A percentile compares a stretch with the other conserved stretches of the same genome.
phyloP scores from a whole-genome alignment of 92 coral and sea anemone species.

The Porites lobata region DNA sequence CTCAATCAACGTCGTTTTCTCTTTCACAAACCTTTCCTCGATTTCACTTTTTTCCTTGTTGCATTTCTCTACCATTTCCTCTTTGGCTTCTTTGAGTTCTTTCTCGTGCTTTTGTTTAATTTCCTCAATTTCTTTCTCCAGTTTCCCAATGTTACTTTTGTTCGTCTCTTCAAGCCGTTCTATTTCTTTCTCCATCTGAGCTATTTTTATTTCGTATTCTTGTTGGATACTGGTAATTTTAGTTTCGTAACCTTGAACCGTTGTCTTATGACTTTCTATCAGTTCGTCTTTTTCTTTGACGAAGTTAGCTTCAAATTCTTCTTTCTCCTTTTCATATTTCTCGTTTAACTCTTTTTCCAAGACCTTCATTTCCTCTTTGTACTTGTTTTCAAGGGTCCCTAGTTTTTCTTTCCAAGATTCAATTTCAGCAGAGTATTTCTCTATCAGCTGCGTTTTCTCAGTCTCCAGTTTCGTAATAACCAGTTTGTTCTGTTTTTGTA shows the following conservation, averaged over 20 bases:
- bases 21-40: conserved; percentile 42
- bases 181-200: conserved; percentile 66
- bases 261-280: conserved; percentile 46
- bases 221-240: conserved; percentile 55
- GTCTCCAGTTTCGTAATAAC: conserved; percentile 38
- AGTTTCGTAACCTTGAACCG: conserved; percentile 52
- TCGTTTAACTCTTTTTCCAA: conserved; percentile 64
- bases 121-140: conserved; percentile 50
- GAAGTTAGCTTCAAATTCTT: conserved; percentile 56
- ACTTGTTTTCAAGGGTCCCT: conserved; percentile 17
- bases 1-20: conserved; percentile 31
- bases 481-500: conserved; percentile 40
- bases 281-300: conserved; percentile 62
- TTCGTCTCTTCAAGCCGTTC: conserved; percentile 64
- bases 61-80: conserved; percentile 60
- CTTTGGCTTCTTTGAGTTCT: conserved; percentile 53
- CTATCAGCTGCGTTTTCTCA: conserved; percentile 39
- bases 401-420: conserved; percentile 47
- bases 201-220: conserved; percentile 59
- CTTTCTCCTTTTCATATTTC: conserved; percentile 67
- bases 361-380: conserved; percentile 48
- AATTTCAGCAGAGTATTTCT: conserved; percentile 46
- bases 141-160: conserved; percentile 49
- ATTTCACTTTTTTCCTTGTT: conserved; percentile 64
- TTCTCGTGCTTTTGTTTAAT: conserved; percentile 68